Conservation (phyloP, 2,888 invertebrate genomes). For the Yponomeuta sedellus region DNA sequence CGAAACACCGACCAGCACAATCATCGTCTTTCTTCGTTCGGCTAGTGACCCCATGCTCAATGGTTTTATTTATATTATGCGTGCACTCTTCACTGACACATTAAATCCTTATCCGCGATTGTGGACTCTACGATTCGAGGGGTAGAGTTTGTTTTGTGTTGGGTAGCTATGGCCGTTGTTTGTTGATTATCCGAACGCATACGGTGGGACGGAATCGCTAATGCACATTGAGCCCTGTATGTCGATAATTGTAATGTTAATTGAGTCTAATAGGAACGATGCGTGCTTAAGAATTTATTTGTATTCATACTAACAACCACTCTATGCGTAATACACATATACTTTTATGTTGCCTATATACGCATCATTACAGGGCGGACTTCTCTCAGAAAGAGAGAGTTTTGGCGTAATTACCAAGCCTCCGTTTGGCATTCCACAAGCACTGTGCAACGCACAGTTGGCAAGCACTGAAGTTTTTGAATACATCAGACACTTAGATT, state of each 20-base stretch:
- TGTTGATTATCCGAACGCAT: slow-evolving; percentile 1
- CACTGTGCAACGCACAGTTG: too few species aligned
- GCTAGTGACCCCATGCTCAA: slow-evolving; percentile 7
- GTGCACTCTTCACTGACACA: slow-evolving; percentile 1
- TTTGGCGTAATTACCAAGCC: too few species aligned
- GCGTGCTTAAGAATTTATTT: not conserved
- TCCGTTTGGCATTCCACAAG: too few species aligned
- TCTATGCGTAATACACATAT: too few species aligned
- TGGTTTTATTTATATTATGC: slow-evolving; percentile 6
- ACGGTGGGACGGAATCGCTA: not conserved
- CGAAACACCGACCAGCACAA: not conserved
- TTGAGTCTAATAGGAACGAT: not conserved
- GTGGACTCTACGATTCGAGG: not conserved
- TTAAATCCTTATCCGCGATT: not conserved
- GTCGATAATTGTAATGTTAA: slow-evolving; percentile 1
- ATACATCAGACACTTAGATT: too few species aligned
- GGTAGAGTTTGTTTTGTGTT: not conserved
- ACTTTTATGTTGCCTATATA: too few species aligned
- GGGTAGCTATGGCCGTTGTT: not conserved
- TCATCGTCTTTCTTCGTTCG: slow-evolving; percentile 4
- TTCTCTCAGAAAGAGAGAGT: too few species aligned
- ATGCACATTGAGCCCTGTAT: not conserved
- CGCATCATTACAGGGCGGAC: too few species aligned
- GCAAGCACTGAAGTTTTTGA: too few species aligned
- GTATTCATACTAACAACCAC: too few species aligned